A percentile compares a stretch with the other conserved stretches of the same genome.
Evolutionary conservation across 2,113 vertebrate genomes (phyloP).

Genomic region (Galbula dea): DNA sequence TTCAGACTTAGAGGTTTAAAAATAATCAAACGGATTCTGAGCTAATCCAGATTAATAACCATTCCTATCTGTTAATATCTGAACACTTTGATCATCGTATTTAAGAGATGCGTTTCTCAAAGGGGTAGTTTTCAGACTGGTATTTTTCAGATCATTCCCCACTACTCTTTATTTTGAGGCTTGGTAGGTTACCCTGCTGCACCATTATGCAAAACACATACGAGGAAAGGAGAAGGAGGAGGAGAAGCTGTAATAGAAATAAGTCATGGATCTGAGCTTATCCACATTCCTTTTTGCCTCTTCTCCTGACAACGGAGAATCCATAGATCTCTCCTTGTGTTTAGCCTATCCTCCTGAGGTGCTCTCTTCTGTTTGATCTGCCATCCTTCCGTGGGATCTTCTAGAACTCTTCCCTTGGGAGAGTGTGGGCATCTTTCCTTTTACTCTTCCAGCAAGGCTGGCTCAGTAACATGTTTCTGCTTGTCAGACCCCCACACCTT

Average conservation of each 20-base stretch:
- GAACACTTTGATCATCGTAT: not conserved
- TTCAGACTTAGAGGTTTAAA: constrained; percentile 41
- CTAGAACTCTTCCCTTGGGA: not conserved
- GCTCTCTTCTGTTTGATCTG: not conserved
- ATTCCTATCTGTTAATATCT: not conserved
- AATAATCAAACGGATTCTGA: constrained; percentile 45
- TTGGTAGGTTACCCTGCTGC: not conserved
- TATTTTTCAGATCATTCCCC: not conserved
- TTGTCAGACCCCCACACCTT: not conserved
- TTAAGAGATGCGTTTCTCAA: not conserved
- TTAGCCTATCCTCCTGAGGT: not conserved
- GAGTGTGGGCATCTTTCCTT: not conserved
- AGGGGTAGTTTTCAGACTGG: not conserved
- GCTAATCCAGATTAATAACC: constrained; percentile 26
- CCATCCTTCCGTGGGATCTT: not conserved
- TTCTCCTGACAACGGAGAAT: not conserved
- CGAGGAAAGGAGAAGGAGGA: not conserved
- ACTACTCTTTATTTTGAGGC: not conserved
- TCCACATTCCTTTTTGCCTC: not conserved
- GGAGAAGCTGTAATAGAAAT: not conserved
- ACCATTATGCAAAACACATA: not conserved
- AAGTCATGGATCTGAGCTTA: not conserved
- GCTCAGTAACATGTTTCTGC: not conserved
- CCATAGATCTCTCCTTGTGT: not conserved
- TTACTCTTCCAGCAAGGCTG: not conserved